Evolutionary conservation across 2,797 vertebrate genomes (phyloP), one percentile per base, ranked within the genome.

Genomic region (Gobio occitaniae): DNA sequence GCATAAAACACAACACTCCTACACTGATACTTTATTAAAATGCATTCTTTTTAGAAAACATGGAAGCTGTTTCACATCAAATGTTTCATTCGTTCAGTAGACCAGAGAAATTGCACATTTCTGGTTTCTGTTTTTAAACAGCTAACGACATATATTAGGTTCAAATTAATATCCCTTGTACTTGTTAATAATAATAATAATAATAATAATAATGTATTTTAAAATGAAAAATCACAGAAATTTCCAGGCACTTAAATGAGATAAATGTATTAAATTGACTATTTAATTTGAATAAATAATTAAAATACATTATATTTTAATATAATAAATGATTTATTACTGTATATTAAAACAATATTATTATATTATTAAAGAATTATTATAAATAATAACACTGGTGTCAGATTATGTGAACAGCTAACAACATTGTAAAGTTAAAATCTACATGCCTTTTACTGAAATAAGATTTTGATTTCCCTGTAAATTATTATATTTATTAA

Each of bases 81-180:
- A 66, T 65, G 29, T 48, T 63, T 66, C 13, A 10, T 47, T 10
- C 41, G 72, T 56, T 44, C 52, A 54, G 17, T n/a, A 36, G 69
- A 48, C 44, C 69, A 77, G 21, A 75, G 77, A 82, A 32, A 70
- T 11, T 78, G 50, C 29, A 72, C 70, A 78, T 78, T 15, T 32
- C 25, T 81, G 38, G n/a, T 52, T 44, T 86, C 44, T 86, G 41
- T 80, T 47, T 84, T 78, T 56, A 74, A 84, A 86, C 41, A 41
- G 32, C 25, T 65, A 63, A 63, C n/a, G 5, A 25, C 52, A 54
- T 48, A 7, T 66, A 4, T 13, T 52, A n/a, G 7, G 68, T 47
- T 21, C 0, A 21, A 19, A 50, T 47, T 15, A 32, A 32, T 63
- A 32, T 29, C 32, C 13, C 6, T n/a, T n/a, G 21, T 16, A 13